These are phyloP conservation scores for Nasalis larvatus DNA, from an alignment of 2,113 vertebrate genomes.

Conservation along the genomic window DNA sequence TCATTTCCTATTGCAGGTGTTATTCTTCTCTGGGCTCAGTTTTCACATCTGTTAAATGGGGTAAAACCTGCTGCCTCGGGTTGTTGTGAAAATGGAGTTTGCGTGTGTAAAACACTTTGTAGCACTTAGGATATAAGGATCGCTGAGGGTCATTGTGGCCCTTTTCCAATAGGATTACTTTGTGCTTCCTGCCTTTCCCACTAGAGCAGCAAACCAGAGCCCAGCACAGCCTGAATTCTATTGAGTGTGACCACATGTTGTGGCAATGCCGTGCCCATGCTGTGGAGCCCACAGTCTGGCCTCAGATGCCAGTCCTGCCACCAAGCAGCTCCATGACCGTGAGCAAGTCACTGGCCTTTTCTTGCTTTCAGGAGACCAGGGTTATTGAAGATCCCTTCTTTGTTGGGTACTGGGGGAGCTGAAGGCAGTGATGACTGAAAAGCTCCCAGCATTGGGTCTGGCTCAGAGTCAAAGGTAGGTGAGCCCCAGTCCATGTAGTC, in stretches of 20 bases:
- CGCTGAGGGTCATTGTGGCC: neutral
- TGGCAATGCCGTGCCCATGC: accelerated
- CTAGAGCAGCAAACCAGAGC: neutral
- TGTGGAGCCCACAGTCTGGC: neutral
- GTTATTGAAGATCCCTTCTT: neutral
- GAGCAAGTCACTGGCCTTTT: neutral
- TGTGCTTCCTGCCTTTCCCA: neutral
- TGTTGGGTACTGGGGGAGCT: neutral
- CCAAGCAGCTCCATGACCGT: neutral
- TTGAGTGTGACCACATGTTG: accelerated
- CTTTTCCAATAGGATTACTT: neutral
- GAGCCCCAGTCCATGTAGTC: accelerated
- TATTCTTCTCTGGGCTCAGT: neutral
- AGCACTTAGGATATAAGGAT: neutral
- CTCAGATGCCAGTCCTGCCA: neutral
- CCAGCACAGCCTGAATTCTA: neutral
- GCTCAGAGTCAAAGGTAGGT: neutral
- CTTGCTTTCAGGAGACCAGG: neutral
- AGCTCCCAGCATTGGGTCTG: accelerated
- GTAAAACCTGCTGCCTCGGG: neutral
- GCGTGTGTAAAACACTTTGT: accelerated
- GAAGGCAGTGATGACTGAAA: accelerated
- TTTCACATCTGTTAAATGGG: neutral
- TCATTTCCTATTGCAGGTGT: accelerated
- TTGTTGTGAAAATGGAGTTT: neutral